phyloP scores from a whole-genome alignment of 2,888 invertebrate species.

The Cryptophagus acutangulus region DNA sequence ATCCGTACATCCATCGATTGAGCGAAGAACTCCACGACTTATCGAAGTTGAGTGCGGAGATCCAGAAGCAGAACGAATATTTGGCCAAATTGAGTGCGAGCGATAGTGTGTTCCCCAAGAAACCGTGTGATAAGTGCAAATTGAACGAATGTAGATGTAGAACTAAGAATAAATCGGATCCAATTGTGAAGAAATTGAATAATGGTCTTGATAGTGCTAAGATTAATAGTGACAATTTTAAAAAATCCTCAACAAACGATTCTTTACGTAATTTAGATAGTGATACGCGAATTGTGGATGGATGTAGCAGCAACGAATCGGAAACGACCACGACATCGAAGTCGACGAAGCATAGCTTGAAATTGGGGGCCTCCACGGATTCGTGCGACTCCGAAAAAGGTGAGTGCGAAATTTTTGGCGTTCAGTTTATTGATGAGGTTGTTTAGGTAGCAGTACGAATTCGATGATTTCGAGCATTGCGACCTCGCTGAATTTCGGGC shows the following conservation, averaged over 20 bases:
- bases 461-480: constrained; percentile 56
- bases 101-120: constrained; percentile 36
- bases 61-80: constrained; percentile 57
- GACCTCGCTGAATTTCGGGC: constrained; percentile 58
- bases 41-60: constrained; percentile 55
- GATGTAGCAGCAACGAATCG: not conserved
- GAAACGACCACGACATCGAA: constrained; percentile 32
- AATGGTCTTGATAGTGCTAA: constrained; percentile 20
- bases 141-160: constrained; percentile 43
- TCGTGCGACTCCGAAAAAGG: constrained; percentile 46
- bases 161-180: constrained; percentile 36
- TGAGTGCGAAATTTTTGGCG: constrained; percentile 5
- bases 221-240: constrained; percentile 18
- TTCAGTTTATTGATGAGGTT: not conserved
- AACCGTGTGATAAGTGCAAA: constrained; percentile 49
- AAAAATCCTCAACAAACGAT: constrained; percentile 27
- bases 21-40: constrained; percentile 57
- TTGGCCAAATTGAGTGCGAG: constrained; percentile 54
- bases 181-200: constrained; percentile 43
- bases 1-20: constrained; percentile 57
- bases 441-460: constrained; percentile 51
- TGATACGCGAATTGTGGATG: constrained; percentile 7
- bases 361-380: constrained; percentile 39
- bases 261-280: constrained; percentile 22
- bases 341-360: constrained; percentile 35